Base-by-base conservation (phyloP, 2,113 vertebrate genomes). In the Orientallactaga bullata region DNA sequence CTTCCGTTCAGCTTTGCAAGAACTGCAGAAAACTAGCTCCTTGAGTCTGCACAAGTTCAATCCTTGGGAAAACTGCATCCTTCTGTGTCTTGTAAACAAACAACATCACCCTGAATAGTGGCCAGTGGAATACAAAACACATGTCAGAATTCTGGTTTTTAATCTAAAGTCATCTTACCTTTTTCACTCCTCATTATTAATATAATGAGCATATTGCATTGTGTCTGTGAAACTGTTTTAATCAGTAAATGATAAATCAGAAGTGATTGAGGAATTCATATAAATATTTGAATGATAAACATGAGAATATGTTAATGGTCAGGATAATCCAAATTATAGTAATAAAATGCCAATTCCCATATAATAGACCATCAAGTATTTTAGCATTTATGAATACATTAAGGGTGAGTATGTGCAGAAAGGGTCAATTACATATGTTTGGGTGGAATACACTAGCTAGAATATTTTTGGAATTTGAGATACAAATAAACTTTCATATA, bases 321-420 rank as follows among this genome's bases (percentile, higher is more conserved):
- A 71, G 9, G 16, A 16, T 11, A 65, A 61, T 71, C 6, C 20
- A 85, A 78, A 21, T 73, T 71, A 58, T 66, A 85, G n/a, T 47
- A 65, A 88, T 32, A 16, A 66, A 71, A 90, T 72, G 6, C 11
- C 9, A 80, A 10, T 47, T 85, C 8, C 8, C 1, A 47, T 0
- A 4, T 37, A 60, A 66, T 42, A 32, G 7, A 35, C 72, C 28
- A 3, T 13, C 47, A 55, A 55, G 72, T 76, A 58, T 28, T 60
- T 79, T 90, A 60, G 13, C 4, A 76, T n/a, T 69, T 80, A 24
- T 81, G n/a, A 95, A 15, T 58, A 91, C 60, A 30, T 65, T 30
- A 11, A 1, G 55, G 8, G 11, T 15, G 24, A 76, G n/a, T 4
- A 68, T 76, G 9, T 39, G 35, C 42, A 42, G 10, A 68, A 87